Base-by-base conservation (phyloP, 2,888 invertebrate species). In the Phengaris arion region DNA sequence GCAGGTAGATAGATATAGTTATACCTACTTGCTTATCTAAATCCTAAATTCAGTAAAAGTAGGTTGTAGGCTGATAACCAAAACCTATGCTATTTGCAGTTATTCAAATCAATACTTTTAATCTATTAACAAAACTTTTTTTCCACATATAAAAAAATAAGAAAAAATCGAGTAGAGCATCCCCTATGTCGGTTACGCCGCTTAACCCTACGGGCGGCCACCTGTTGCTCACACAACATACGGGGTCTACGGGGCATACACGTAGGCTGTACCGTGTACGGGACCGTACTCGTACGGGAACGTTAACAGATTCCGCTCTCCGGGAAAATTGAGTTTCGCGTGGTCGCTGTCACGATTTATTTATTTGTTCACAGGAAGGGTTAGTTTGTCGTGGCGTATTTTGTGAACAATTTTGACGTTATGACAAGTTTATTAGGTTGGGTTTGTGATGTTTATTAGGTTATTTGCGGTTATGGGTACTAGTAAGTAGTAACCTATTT, bases 171-270 rank as follows among this genome's bases (percentile, higher is more conserved):
- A 76, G 77, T 85, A 87, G 89, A 93, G 92, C 86, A 86, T 74
- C 79, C 76, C 79, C 54, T 79, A 77, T 12, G 78, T 69, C 83
- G 77, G 80, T 80, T 79, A 82, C 79, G 80, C 81, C 87, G 87
- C 85, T 92, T 93, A 93, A 93, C 93, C 93, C 92, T 92, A 92
- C 92, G 91, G 92, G 90, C 89, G 78, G 82, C 90, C 91, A 93
- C 93, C 91, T 93, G 93, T 93, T 93, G 92, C 86, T 80, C 81
- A 83, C 88, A 91, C 86, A 92, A 85, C 84, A 84, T 83, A 85
- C 83, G 81, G 76, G 79, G 79, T 81, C 83, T 82, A 85, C 86
- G 85, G 85, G 84, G 85, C 86, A 78, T 76, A 77, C 57, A 79
- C 79, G 80, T 81, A 81, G 80, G 80, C 81, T 35, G 64, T 64